These are phyloP conservation scores for Sarotherodon lohbergeri DNA, from an alignment of 2,113 vertebrate genomes.

Conservation along the genomic window DNA sequence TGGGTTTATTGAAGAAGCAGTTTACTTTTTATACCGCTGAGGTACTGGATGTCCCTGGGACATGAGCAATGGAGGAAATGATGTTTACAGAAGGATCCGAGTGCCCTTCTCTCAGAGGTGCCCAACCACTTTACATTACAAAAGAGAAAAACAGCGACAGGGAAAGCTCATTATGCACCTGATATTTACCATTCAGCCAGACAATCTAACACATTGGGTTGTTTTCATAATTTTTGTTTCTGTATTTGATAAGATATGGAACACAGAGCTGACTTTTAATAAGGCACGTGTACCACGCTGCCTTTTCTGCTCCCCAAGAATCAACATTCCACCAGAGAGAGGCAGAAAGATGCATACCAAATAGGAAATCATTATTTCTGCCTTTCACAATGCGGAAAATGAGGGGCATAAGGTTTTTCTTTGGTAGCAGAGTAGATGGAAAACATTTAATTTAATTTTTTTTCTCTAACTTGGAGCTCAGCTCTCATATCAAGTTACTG, in stretches of 20 bases:
- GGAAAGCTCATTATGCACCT: conserved; percentile 67
- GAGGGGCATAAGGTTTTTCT: conserved; percentile 50
- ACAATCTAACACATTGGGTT: conserved; percentile 51
- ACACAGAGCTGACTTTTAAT: conserved; percentile 58
- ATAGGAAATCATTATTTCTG: conserved; percentile 70
- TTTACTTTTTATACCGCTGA: conserved; percentile 30
- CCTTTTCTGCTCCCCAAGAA: conserved; percentile 39
- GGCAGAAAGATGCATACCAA: conserved; percentile 57
- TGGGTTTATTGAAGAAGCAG: conserved; percentile 32
- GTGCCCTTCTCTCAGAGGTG: conserved; percentile 46
- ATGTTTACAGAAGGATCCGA: conserved; percentile 51
- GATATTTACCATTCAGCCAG: conserved; percentile 62
- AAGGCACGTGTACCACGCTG: conserved; percentile 28
- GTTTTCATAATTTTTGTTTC: conserved; percentile 52
- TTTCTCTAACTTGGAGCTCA: background rate
- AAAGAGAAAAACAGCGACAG: conserved; percentile 54
- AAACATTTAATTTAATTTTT: conserved; percentile 41
- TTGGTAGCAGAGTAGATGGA: conserved; percentile 32
- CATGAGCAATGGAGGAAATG: conserved; percentile 27
- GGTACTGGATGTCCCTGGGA: conserved; percentile 28
- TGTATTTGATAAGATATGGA: conserved; percentile 50
- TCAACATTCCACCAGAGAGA: conserved; percentile 42
- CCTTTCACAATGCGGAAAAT: conserved; percentile 54
- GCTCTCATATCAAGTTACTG: conserved; percentile 25
- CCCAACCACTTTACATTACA: conserved; percentile 64